A percentile compares a stretch with the other conserved stretches of the same genome.
Evolutionary conservation across 2,888 invertebrate genomes (phyloP).

Genomic region (Luperina nickerlii): DNA sequence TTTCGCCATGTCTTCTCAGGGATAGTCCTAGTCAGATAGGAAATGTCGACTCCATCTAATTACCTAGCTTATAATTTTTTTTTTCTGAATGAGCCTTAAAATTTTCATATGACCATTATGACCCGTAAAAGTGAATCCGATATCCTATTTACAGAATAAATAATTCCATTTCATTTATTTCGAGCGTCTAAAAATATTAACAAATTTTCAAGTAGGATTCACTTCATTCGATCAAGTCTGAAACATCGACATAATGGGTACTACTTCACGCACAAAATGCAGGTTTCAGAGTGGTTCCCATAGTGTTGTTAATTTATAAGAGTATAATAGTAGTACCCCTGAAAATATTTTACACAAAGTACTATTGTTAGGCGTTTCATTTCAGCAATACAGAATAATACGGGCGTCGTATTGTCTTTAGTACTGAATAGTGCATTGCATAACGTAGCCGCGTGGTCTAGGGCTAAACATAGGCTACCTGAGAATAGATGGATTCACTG

Average conservation of each 20-base stretch:
- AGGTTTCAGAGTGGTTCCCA: not conserved
- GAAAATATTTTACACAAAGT: not conserved
- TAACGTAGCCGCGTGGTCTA: slow-evolving; percentile 37
- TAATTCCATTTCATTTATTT: not conserved
- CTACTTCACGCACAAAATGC: not conserved
- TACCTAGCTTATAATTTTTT: too few species aligned
- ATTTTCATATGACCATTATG: too few species aligned
- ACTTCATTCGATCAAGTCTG: not conserved
- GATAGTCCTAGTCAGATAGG: too few species aligned
- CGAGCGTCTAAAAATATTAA: not conserved
- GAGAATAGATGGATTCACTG: slow-evolving; percentile 37
- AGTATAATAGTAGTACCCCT: too few species aligned
- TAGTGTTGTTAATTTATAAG: not conserved
- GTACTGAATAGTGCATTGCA: slow-evolving; percentile 33
- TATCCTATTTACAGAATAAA: not conserved
- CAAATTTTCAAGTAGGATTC: not conserved
- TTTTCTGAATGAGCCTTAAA: too few species aligned
- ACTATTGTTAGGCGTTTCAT: not conserved
- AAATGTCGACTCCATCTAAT: too few species aligned
- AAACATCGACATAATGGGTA: not conserved
- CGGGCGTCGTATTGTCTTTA: slow-evolving; percentile 28
- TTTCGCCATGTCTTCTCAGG: too few species aligned
- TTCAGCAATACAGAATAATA: slow-evolving; percentile 24
- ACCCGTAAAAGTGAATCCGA: too few species aligned
- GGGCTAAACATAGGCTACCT: slow-evolving; percentile 56